A percentile compares a stretch with the other conserved stretches of the same genome.
These are phyloP conservation scores for Pelosia muscerda DNA, from an alignment of 2,888 invertebrate species.

Conservation along the genomic window DNA sequence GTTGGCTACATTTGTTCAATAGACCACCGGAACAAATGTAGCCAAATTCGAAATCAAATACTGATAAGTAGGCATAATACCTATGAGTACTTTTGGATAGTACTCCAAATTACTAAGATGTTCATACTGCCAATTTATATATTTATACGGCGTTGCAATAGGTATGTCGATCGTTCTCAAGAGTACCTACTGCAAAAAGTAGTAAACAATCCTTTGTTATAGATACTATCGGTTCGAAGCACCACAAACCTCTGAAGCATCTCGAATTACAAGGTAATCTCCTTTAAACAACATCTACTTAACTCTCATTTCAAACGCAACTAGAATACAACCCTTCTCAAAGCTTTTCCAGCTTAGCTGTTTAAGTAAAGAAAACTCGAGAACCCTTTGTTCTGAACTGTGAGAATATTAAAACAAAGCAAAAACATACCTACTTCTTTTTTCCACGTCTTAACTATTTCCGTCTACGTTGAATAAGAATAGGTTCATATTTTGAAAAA, in stretches of 20 bases:
- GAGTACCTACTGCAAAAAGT: conserved; percentile 1
- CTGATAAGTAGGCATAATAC: background rate
- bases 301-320: conserved; percentile 8
- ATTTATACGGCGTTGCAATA: background rate
- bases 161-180: background rate
- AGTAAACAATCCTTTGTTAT: background rate
- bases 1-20: background rate
- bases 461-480: conserved; percentile 35
- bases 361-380: conserved; percentile 15
- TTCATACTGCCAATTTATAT: background rate
- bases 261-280: conserved; percentile 13
- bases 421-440: conserved; percentile 31
- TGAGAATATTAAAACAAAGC: conserved; percentile 38
- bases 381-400: conserved; percentile 15
- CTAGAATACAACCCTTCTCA: conserved; percentile 10
- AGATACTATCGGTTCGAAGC: background rate
- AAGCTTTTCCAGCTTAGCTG: conserved; percentile 8
- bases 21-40: background rate
- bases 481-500: conserved; percentile 40
- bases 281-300: conserved; percentile 3
- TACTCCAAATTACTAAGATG: background rate
- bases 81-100: background rate
- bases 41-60: too few relatives aligned
- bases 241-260: conserved; percentile 5
- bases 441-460: conserved; percentile 36